Percentiles rank a stretch among this genome's conserved stretches.
Conservation (phyloP, 2,888 invertebrate genomes). For the Drosophila multiciliata region DNA sequence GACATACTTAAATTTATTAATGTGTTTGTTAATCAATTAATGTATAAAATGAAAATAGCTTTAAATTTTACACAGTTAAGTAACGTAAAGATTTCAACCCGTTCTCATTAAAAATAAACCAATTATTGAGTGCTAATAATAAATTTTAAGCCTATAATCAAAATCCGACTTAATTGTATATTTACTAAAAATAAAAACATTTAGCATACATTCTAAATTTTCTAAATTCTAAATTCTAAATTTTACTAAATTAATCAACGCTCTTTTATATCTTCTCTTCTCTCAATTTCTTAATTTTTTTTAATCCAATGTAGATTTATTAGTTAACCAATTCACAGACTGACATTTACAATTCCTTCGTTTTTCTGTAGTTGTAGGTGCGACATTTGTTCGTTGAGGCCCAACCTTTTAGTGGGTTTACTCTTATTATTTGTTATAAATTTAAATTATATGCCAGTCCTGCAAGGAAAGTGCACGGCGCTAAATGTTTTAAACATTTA, state of each 20-base stretch:
- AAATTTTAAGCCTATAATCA: neutral
- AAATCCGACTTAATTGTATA: neutral
- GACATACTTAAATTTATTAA: neutral
- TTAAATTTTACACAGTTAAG: neutral
- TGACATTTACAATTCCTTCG: neutral
- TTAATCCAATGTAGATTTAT: neutral
- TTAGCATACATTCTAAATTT: neutral
- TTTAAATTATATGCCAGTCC: constrained; percentile 71
- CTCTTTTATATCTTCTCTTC: neutral
- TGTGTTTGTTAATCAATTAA: neutral
- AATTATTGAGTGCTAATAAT: neutral
- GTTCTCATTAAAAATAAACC: neutral
- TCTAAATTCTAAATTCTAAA: too few species aligned
- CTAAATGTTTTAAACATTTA: constrained; percentile 73
- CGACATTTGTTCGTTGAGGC: neutral
- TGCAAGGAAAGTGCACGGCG: constrained; percentile 72
- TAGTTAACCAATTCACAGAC: neutral
- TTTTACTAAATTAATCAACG: neutral
- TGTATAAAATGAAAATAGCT: neutral
- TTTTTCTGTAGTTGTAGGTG: constrained; percentile 16
- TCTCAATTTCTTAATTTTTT: neutral
- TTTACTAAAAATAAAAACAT: neutral
- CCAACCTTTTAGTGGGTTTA: constrained; percentile 7
- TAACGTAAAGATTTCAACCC: neutral
- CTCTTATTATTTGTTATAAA: constrained; percentile 70